Evolutionary conservation across 2,797 vertebrate species (phyloP).

Genomic region (Pteronotus mesoamericanus): DNA sequence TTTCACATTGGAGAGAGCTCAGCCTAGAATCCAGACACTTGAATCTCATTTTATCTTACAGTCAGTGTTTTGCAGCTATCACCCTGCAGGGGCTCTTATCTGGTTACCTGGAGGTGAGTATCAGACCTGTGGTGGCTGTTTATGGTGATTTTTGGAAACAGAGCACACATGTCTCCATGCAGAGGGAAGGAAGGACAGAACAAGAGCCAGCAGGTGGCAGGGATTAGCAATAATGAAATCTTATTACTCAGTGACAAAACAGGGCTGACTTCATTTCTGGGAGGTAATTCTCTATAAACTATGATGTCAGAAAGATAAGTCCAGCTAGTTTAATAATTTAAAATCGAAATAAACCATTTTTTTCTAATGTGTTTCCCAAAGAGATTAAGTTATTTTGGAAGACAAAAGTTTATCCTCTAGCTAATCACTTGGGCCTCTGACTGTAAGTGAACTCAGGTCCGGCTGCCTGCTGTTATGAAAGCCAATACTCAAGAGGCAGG

Average conservation of each 20-base stretch:
- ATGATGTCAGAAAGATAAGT: neutral
- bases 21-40: neutral
- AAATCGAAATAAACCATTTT: neutral
- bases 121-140: neutral
- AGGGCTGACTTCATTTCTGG: neutral
- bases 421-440: neutral
- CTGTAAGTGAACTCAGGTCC: neutral
- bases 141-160: neutral
- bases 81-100: neutral
- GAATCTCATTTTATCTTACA: neutral
- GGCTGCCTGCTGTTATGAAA: neutral
- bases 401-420: neutral
- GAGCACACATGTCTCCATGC: rapidly evolving
- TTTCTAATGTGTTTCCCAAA: neutral
- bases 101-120: neutral
- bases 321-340: neutral
- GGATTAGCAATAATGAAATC: neutral
- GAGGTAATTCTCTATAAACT: neutral
- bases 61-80: neutral
- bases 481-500: neutral
- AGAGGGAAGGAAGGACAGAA: neutral
- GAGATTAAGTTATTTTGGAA: neutral
- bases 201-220: rapidly evolving
- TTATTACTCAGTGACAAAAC: neutral
- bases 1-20: neutral